Evolutionary conservation across 2,113 vertebrate genomes (phyloP).

Genomic region (Aplodontia rufa): DNA sequence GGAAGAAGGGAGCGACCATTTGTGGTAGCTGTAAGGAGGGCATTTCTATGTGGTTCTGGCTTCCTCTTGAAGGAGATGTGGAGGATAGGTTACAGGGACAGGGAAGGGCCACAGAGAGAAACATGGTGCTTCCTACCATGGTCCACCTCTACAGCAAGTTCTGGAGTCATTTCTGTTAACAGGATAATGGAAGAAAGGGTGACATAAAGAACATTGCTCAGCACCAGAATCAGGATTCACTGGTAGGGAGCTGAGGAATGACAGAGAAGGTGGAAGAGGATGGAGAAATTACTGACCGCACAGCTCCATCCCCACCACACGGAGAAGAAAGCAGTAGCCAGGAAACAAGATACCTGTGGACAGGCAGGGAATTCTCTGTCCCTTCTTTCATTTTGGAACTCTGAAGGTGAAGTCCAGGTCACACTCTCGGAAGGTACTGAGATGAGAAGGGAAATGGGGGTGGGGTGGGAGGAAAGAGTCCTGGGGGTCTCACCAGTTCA

Average conservation of each 20-base stretch:
- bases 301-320: background rate
- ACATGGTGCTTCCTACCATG: background rate
- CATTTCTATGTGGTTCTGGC: background rate
- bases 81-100: background rate
- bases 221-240: background rate
- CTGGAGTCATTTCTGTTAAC: background rate
- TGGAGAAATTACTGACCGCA: background rate
- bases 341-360: background rate
- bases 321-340: background rate
- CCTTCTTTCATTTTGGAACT: background rate
- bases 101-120: background rate
- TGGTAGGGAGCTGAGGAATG: background rate
- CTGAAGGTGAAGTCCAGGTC: background rate
- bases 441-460: background rate
- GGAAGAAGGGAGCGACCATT: background rate
- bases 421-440: background rate
- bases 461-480: background rate
- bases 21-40: background rate
- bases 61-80: background rate
- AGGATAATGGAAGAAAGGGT: background rate
- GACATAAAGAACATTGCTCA: background rate
- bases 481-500: conserved; percentile 85
- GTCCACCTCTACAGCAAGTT: background rate
- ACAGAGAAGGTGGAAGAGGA: background rate
- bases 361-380: background rate